Evolutionary conservation across 2,888 invertebrate genomes (phyloP), one percentile per base, ranked within the genome.

Genomic region (Rhyacophila evoluta): DNA sequence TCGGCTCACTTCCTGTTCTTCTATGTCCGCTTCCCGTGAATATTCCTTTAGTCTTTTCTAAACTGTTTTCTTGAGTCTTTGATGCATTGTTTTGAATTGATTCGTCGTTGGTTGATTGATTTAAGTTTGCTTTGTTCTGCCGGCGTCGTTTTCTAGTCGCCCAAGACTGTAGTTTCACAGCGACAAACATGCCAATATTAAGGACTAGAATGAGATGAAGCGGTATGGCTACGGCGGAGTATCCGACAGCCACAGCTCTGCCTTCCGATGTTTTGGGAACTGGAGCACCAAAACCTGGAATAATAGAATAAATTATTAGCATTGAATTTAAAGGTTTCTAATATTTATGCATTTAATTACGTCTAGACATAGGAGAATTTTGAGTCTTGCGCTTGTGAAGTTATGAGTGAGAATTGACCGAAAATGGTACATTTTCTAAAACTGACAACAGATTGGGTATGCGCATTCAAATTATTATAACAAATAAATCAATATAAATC

Each of bases 281-380:
- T 0, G 94, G 94, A 0, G 94, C 93, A 0, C 94, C 94, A 83
- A 94, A 93, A 81, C 94, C 94, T 94, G 84, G 1, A 85, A 85
- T 33, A 4, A n/a, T n/a, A n/a, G n/a, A n/a, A n/a, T n/a, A n/a
- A n/a, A n/a, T n/a, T n/a, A n/a, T n/a, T n/a, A n/a, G n/a, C n/a
- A n/a, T n/a, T n/a, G n/a, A n/a, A n/a, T n/a, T n/a, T n/a, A n/a
- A n/a, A n/a, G n/a, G n/a, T n/a, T n/a, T n/a, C n/a, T n/a, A n/a
- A n/a, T n/a, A n/a, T n/a, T n/a, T n/a, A n/a, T n/a, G n/a, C n/a
- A n/a, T n/a, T n/a, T n/a, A n/a, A n/a, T n/a, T n/a, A n/a, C n/a
- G n/a, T n/a, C n/a, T n/a, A n/a, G n/a, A n/a, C n/a, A n/a, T n/a
- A n/a, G n/a, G n/a, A n/a, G n/a, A n/a, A n/a, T n/a, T n/a, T n/a